Conservation (phyloP, 1,140 invertebrate species). For the Ceratoteleas bidentatus region DNA sequence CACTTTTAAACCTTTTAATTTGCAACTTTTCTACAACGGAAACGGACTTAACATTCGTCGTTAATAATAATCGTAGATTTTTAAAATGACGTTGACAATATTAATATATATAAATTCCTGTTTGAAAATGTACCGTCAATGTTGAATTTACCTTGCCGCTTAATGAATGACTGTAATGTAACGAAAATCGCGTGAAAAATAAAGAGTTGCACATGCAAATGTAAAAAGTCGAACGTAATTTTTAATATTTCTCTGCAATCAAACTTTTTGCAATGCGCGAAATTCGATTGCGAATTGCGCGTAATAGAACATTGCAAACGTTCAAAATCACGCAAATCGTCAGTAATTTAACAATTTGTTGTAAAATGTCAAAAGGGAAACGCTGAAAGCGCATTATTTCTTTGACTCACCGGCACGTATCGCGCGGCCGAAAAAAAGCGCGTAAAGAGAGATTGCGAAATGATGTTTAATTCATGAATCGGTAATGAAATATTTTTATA, state of each 20-base stretch:
- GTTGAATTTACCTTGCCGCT: no score
- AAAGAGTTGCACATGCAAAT: not conserved
- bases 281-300: slow-evolving; percentile 31
- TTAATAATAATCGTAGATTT: no score
- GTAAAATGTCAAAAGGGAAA: slow-evolving; percentile 59
- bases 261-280: slow-evolving; percentile 11
- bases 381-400: slow-evolving; percentile 31
- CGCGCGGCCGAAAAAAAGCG: slow-evolving; percentile 13
- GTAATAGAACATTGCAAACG: slow-evolving; percentile 52
- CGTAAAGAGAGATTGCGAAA: slow-evolving; percentile 23
- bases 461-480: slow-evolving; percentile 65
- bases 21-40: no score
- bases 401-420: slow-evolving; percentile 30
- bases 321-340: slow-evolving; percentile 49
- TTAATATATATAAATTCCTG: no score
- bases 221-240: not conserved
- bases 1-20: no score
- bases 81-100: no score
- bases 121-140: no score
- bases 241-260: slow-evolving; percentile 29
- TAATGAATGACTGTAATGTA: no score
- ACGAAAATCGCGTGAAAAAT: no score
- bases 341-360: slow-evolving; percentile 57
- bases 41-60: no score
- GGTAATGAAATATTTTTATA: slow-evolving; percentile 65